Conservation (phyloP, 2,888 invertebrate genomes). For the Eudasyphora cyanicolor region DNA sequence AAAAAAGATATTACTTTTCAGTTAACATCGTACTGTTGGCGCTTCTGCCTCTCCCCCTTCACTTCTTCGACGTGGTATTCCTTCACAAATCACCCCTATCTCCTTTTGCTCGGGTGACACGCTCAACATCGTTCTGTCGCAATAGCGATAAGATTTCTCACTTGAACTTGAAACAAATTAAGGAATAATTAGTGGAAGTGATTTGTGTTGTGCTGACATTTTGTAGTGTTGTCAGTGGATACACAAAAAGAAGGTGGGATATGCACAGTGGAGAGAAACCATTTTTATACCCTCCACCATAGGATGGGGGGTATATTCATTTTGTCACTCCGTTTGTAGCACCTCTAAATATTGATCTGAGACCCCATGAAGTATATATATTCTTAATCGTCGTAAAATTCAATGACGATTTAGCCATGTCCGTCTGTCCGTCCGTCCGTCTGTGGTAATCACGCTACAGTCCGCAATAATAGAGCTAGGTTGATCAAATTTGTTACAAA, state of each 20-base stretch:
- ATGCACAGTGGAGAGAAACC: no score
- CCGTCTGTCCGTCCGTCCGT: no score
- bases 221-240: constrained; percentile 23
- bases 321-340: no score
- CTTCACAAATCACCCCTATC: constrained; percentile 23
- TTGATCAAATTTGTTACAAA: no score
- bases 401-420: no score
- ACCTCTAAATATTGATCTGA: no score
- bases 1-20: constrained; percentile 6
- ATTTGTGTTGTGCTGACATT: constrained; percentile 70
- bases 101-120: neutral
- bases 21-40: neutral
- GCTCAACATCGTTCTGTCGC: neutral
- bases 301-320: no score
- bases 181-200: constrained; percentile 75
- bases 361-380: no score
- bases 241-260: neutral
- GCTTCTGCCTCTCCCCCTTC: neutral
- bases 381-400: no score
- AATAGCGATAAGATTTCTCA: constrained; percentile 55
- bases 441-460: no score
- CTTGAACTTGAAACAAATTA: constrained; percentile 63
- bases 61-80: neutral
- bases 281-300: no score
- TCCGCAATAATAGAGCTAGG: no score